Percentiles rank a stretch among this genome's conserved stretches.
phyloP scores from a whole-genome alignment of 2,888 invertebrate species.

The Oeneis ivallda region DNA sequence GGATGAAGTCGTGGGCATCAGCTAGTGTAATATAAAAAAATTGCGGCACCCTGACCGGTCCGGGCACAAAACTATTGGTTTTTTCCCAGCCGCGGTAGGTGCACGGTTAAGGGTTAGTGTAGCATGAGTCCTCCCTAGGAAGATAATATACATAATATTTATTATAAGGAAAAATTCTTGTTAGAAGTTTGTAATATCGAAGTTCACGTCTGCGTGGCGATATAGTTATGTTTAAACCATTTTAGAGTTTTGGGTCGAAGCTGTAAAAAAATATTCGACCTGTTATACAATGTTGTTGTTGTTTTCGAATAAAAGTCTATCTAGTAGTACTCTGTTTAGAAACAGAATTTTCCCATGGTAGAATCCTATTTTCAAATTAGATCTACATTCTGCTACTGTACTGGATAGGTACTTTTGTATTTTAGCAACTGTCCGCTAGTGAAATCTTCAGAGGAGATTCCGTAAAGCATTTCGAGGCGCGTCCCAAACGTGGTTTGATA shows the following conservation, averaged over 20 bases:
- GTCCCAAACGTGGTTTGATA: too few relatives aligned
- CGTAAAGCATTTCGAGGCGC: too few relatives aligned
- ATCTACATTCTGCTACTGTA: too few relatives aligned
- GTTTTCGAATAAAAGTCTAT: neutral
- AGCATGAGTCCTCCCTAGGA: conserved; percentile 10
- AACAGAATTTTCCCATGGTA: too few relatives aligned
- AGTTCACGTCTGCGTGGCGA: conserved; percentile 13
- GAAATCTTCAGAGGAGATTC: too few relatives aligned
- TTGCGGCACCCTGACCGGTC: neutral
- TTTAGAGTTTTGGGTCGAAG: neutral
- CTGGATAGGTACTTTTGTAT: too few relatives aligned
- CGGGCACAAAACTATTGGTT: neutral
- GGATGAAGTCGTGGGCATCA: too few relatives aligned
- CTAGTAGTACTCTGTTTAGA: neutral
- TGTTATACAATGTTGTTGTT: too few relatives aligned
- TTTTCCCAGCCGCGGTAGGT: neutral
- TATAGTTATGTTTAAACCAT: conserved; percentile 19
- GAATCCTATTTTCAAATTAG: too few relatives aligned
- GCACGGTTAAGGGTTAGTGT: neutral
- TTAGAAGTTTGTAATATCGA: conserved; percentile 28
- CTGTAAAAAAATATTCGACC: neutral
- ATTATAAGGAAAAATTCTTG: conserved; percentile 30
- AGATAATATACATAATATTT: conserved; percentile 21
- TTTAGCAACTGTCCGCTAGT: too few relatives aligned
- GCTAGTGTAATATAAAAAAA: too few relatives aligned